These are phyloP conservation scores for Muscicapa striata DNA, from an alignment of 2,797 vertebrate genomes.

Conservation along the genomic window DNA sequence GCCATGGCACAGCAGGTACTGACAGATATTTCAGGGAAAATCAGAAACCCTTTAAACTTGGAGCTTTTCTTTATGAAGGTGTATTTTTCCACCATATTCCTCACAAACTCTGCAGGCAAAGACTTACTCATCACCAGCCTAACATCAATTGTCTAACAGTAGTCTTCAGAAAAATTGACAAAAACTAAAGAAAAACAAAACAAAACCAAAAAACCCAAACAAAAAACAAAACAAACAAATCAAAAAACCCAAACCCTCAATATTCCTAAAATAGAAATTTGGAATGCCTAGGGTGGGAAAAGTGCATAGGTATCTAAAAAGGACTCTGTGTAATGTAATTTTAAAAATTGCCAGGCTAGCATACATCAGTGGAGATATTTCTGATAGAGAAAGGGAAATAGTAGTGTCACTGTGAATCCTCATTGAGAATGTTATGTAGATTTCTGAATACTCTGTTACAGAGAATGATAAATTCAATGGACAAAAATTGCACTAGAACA, in stretches of 20 bases:
- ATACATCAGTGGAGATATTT: neutral
- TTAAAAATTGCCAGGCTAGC: neutral
- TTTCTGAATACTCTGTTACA: neutral
- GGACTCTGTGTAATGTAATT: neutral
- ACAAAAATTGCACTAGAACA: neutral
- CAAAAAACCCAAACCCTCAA: neutral
- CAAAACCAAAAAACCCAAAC: no score
- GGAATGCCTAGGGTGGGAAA: neutral
- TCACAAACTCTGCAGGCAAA: neutral
- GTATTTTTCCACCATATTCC: neutral
- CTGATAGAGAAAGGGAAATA: neutral
- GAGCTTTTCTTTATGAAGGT: neutral
- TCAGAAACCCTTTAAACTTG: neutral
- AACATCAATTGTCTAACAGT: neutral
- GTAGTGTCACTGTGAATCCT: neutral
- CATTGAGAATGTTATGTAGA: neutral
- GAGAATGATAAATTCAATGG: neutral
- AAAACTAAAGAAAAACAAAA: neutral
- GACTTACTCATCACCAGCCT: neutral
- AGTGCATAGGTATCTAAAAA: neutral
- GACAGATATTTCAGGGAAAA: neutral
- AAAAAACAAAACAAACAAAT: neutral
- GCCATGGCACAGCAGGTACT: conserved; percentile 97
- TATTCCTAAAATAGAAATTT: neutral
- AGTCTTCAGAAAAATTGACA: neutral